Base-by-base conservation (phyloP, 2,888 invertebrate genomes). In the Stenoptilia bipunctidactyla region DNA sequence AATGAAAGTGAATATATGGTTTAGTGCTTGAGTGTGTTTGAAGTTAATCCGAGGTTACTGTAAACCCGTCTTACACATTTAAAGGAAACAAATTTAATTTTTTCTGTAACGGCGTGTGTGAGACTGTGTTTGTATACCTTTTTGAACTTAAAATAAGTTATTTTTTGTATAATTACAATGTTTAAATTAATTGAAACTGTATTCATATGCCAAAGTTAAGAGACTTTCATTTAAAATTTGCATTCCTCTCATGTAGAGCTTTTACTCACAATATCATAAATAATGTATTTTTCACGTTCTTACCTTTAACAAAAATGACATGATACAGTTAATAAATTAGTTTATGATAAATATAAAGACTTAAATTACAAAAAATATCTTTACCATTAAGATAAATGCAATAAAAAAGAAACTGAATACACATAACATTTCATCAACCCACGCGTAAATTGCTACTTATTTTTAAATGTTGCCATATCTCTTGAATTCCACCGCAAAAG, bases 201-300 rank as follows among this genome's bases (percentile, higher is more conserved):
- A 40, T 48, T 47, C 51, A 46, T 44, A 40, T 42, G 51, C 52
- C 58, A 58, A 62, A 61, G 61, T 56, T 45, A 42, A 52, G 45
- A 38, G 34, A 39, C 40, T 45, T 49, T 52, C 48, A 49, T 47
- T 50, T 49, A 47, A 46, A 46, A 46, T 42, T n/a, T n/a, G 45
- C 48, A 50, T 50, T 45, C 48, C 20, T 5, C 20, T 20, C 20
- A 5, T 20, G 40, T 41, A 42, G 41, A 38, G 40, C 42, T 34
- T 37, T 40, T 30, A 37, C 38, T 33, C 4, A 25, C 12, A 27
- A 36, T 1, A 13, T 10, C 13, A 13, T 13, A 13, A 10, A 13
- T 35, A 14, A 33, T 8, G 20, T 37, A 1, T 15, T 37, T 5
- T 34, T 38, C 38, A 41, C 38, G 37, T 41, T n/a, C 30, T 30